Percentiles rank a stretch among this genome's conserved stretches.
These are phyloP conservation scores for Caenorhabditis drosophilae DNA, from an alignment of 2,888 invertebrate species.

Conservation along the genomic window DNA sequence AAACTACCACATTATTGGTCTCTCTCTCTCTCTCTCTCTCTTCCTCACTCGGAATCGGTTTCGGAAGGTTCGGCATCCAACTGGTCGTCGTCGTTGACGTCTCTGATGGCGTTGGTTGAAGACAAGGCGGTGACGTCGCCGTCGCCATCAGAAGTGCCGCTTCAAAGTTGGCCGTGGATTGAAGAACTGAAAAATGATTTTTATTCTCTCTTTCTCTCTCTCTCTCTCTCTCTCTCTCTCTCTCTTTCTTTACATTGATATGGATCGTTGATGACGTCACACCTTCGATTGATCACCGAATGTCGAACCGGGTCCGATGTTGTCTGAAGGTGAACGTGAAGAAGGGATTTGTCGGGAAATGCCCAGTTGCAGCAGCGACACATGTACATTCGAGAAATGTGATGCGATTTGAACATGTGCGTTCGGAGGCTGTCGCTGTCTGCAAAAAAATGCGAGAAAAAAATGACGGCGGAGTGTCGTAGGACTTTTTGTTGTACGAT, in stretches of 20 bases:
- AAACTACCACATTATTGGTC: background rate
- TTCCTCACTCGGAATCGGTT: slow-evolving; percentile 41
- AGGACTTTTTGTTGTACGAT: no score
- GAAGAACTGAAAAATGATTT: background rate
- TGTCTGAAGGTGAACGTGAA: slow-evolving; percentile 57
- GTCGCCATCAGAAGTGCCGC: no score
- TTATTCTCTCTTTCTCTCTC: background rate
- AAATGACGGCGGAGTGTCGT: no score
- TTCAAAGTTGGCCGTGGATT: no score
- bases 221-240: background rate
- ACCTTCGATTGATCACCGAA: slow-evolving; percentile 24
- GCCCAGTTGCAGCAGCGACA: slow-evolving; percentile 69
- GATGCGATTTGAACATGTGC: slow-evolving; percentile 69
- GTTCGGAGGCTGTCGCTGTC: slow-evolving; percentile 68
- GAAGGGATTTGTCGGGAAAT: slow-evolving; percentile 62
- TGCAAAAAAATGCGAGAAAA: slow-evolving; percentile 46
- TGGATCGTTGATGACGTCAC: slow-evolving; percentile 15
- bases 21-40: background rate
- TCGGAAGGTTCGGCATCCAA: slow-evolving; percentile 37
- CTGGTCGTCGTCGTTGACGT: background rate
- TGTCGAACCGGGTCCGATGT: slow-evolving; percentile 4
- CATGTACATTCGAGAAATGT: slow-evolving; percentile 69
- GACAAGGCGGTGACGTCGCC: background rate
- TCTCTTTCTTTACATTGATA: slow-evolving; percentile 30
- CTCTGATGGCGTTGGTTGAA: slow-evolving; percentile 1